These are phyloP conservation scores for Apus apus DNA, from an alignment of 2,113 vertebrate genomes.

Conservation along the genomic window DNA sequence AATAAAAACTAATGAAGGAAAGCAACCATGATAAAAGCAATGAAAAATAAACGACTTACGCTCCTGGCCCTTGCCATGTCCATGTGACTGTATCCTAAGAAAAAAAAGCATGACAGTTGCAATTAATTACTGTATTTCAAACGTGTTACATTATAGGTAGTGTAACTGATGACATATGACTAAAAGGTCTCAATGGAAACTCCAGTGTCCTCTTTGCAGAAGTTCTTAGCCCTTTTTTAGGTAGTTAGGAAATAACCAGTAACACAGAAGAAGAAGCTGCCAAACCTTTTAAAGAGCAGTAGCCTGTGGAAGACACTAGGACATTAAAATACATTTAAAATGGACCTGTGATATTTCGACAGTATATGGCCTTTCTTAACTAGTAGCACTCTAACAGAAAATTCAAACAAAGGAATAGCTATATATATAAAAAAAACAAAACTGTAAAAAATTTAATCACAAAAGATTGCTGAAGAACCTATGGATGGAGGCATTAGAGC, in stretches of 20 bases:
- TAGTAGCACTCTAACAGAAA: background rate
- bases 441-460: background rate
- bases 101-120: background rate
- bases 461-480: background rate
- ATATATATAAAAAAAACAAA: background rate
- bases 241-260: background rate
- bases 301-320: background rate
- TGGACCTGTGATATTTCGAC: background rate
- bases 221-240: background rate
- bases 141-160: background rate
- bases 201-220: background rate
- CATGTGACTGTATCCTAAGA: constrained; percentile 94
- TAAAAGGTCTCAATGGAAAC: background rate
- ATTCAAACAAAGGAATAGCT: background rate
- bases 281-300: background rate
- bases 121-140: background rate
- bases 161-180: background rate
- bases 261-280: background rate
- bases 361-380: background rate
- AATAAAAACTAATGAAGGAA: background rate
- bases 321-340: background rate
- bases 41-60: constrained; percentile 77
- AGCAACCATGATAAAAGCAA: background rate
- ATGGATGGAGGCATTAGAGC: background rate
- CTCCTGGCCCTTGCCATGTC: constrained; percentile 97